Percentiles rank a stretch among this genome's conserved stretches.
These are phyloP conservation scores for Tragulus kanchil DNA, from an alignment of 2,113 vertebrate species.

Conservation along the genomic window DNA sequence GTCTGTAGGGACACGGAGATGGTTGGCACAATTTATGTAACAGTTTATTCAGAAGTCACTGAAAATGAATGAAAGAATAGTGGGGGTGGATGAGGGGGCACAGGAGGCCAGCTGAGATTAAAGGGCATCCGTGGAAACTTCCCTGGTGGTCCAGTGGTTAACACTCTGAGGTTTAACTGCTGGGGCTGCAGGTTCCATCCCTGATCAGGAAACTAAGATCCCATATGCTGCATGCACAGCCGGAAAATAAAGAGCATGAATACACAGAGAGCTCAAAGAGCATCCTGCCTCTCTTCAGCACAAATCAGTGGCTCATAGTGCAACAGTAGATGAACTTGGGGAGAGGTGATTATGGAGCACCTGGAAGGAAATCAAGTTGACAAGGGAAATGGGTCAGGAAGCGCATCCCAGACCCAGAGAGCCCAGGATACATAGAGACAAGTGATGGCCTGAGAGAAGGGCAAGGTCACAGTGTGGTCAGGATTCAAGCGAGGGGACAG, in stretches of 20 bases:
- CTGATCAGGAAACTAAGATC: neutral
- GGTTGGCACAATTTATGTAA: neutral
- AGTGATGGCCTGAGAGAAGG: neutral
- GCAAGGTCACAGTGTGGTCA: neutral
- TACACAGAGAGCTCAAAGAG: neutral
- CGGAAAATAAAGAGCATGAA: neutral
- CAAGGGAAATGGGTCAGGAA: neutral
- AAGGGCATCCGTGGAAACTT: neutral
- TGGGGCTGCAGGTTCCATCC: neutral
- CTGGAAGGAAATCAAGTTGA: neutral
- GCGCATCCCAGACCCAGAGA: neutral
- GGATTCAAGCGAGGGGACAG: neutral
- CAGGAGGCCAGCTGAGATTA: neutral
- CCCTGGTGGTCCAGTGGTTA: neutral
- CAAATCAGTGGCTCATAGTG: neutral
- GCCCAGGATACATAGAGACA: neutral
- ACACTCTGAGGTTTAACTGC: neutral
- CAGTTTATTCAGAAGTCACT: neutral
- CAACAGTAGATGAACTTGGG: neutral
- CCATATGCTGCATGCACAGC: neutral
- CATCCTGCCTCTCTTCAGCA: neutral
- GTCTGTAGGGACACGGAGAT: neutral
- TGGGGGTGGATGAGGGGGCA: neutral
- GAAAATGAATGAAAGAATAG: conserved; percentile 1
- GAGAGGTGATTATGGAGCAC: neutral